Evolutionary conservation across 2,888 invertebrate genomes (phyloP), one percentile per base, ranked within the genome.

Genomic region (Allophyes oxyacanthae): DNA sequence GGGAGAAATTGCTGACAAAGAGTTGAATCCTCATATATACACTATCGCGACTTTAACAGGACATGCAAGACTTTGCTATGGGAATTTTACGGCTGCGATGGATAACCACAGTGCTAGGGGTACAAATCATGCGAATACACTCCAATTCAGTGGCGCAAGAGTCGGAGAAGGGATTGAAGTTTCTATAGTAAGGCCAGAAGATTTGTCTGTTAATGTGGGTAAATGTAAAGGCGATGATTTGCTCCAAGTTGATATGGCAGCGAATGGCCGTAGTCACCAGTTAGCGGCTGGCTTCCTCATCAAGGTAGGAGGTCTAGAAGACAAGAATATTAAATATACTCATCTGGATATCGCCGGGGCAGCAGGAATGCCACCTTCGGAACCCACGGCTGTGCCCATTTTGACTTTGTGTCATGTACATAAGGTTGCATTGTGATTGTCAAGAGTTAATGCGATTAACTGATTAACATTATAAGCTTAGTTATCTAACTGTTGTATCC

Each of bases 21-120:
- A 97, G 50, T 90, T 96, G 0, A 97, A 98, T 84, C 97, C 98
- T 0, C 97, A 98, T 86, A 90, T 99, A 32, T 97, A 98, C 80
- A 98, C 98, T 0, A 95, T 98, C 57, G 98, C 98, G 0, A 98
- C 98, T 0, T 90, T 98, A 36, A 98, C 98, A 0, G 97, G 97
- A 0, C 98, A 98, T 82, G 97, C 97, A 1, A 90, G 90, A 55
- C 84, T 96, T 8, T 94, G 95, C 5, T 96, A 95, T 30, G 97
- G 97, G 0, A 95, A 95, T 51, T 96, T 96, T 75, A 95, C 97
- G 0, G 97, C 96, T 49, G 95, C 95, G 0, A 93, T 97, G 94
- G 97, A 97, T 66, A 97, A 97, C 83, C 95, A 96, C 30, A 96
- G 96, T 15, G 97, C 97, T 0, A 87, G 88, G 64, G 94, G 92